Conservation (phyloP, 2,797 vertebrate genomes). For the Amblyraja radiata region DNA sequence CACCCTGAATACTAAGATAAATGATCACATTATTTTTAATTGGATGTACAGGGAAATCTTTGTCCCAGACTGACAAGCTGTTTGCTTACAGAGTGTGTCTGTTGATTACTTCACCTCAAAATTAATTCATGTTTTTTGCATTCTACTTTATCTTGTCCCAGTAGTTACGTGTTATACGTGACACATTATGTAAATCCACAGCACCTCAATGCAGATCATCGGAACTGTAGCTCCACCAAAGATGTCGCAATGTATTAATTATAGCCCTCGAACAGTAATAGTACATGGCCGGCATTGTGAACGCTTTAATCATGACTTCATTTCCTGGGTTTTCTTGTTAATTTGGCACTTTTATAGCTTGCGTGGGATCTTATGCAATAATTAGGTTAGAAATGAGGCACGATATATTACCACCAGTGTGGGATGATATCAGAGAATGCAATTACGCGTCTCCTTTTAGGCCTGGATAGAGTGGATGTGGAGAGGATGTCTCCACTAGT, state of each 20-base stretch:
- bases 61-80: background rate
- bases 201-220: background rate
- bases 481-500: too few relatives aligned
- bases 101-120: constrained; percentile 22
- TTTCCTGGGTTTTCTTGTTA: background rate
- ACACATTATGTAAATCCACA: constrained; percentile 8
- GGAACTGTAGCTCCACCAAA: constrained; percentile 14
- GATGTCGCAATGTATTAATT: background rate
- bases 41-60: constrained; percentile 25
- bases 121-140: constrained; percentile 14
- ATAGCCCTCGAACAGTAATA: background rate
- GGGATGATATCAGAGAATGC: background rate
- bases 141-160: constrained; percentile 20
- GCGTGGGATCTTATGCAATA: background rate
- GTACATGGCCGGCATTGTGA: background rate
- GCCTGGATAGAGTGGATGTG: too few relatives aligned
- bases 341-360: background rate
- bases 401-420: background rate
- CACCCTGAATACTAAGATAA: constrained; percentile 31
- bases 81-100: background rate
- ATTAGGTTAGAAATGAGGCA: background rate
- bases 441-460: background rate
- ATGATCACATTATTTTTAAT: constrained; percentile 31
- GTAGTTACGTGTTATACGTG: background rate
- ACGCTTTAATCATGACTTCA: constrained; percentile 9